Evolutionary conservation across 2,888 invertebrate genomes (phyloP), one percentile per base, ranked within the genome.

Genomic region (Drepanosiphum platanoidis): DNA sequence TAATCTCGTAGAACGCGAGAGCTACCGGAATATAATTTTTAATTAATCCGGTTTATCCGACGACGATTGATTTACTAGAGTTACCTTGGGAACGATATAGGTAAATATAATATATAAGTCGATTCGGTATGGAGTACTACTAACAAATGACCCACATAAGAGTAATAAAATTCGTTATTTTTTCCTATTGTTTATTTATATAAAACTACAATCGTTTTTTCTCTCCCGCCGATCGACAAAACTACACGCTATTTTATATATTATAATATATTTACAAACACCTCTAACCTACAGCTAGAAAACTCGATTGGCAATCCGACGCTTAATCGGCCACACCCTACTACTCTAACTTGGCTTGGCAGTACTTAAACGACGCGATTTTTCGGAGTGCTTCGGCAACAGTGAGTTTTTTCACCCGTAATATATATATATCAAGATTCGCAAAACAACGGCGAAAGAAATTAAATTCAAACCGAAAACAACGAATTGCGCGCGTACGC

Each of bases 81-180:
- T 70, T 66, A 9, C 46, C 68, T 68, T 80, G 68, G n/a, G n/a
- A n/a, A n/a, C n/a, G n/a, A 42, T 68, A 78, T 30, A 39, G 22
- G 39, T 78, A 22, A 78, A 78, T 32, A 52, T 2, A 52, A 22
- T 52, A 22, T 5, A 15, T 52, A 64, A 30, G 30, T 30, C 30
- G 39, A 78, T 64, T 78, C 27, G 36, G 27, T 77, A 32, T 13
- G 3, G 11, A 32, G 52, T 52, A 34, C 46, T 32, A 32, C n/a
- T n/a, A n/a, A 66, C 7, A n/a, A n/a, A 66, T 68, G 68, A 80
- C 79, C 68, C 27, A 68, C 18, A 79, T 79, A 27, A 8, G n/a
- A 68, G 13, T 68, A 68, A 80, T 52, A 52, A 34, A 46, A 3
- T 2, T 68, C 9, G 68, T 70, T 13, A 3, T 42, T 42, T 64